A percentile compares a stretch with the other conserved stretches of the same genome.
Evolutionary conservation across 2,797 vertebrate species (phyloP).

Genomic region (Leptodactylus fallax): DNA sequence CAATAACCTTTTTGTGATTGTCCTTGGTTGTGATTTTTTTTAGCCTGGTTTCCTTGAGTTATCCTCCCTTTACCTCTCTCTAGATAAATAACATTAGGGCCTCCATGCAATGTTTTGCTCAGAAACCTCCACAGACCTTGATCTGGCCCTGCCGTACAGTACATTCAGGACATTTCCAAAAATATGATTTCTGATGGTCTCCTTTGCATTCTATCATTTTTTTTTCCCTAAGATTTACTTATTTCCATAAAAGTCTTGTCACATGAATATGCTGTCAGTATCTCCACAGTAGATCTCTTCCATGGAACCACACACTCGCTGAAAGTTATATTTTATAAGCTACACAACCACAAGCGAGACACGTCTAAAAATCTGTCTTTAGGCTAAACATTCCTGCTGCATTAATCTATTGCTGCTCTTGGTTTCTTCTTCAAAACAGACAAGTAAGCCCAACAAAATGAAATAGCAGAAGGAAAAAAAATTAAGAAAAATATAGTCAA

Average conservation of each 20-base stretch:
- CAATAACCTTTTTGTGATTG: neutral
- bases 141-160: neutral
- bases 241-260: neutral
- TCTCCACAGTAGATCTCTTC: neutral
- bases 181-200: neutral
- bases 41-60: neutral
- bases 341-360: conserved; percentile 34
- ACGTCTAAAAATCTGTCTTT: conserved; percentile 33
- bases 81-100: neutral
- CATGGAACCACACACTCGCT: conserved; percentile 1
- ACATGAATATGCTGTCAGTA: neutral
- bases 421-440: conserved; percentile 7
- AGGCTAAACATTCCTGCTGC: conserved; percentile 36
- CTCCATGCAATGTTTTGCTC: neutral
- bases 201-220: neutral
- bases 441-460: conserved; percentile 24
- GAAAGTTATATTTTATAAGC: conserved; percentile 4
- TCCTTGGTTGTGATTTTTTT: neutral
- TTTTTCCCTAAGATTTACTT: neutral
- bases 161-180: neutral
- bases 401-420: conserved; percentile 16
- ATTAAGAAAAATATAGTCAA: neutral
- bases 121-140: neutral
- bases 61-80: neutral
- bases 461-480: neutral